Base-by-base conservation (phyloP, 92 coral and sea anemone genomes). In the Isaurus tuberculatus region DNA sequence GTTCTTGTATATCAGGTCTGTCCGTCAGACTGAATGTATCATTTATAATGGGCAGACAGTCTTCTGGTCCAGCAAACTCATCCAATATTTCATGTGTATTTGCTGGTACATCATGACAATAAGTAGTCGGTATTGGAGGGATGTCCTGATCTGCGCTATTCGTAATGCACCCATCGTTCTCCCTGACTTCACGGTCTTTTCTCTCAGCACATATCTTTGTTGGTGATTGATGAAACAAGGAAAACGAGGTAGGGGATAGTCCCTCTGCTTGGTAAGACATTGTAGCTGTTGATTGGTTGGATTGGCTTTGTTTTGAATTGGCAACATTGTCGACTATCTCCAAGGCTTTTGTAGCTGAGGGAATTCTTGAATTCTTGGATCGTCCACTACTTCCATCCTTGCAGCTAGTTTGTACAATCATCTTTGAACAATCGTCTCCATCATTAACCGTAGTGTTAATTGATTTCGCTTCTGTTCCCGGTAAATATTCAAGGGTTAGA, bases 1-100 rank as follows among this genome's bases (percentile, higher is more conserved):
- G 82, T 36, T 57, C 82, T 61, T 55, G 48, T 57, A 77, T 63
- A 58, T 58, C 82, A 22, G 82, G 82, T 23, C 82, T 77, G 48
- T 77, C 70, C 34, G 20, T 31, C 23, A 77, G 82, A 48, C 82
- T 77, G 82, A 77, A 77, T 30, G 82, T 17, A 9, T 69, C 63
- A 7, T 13, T 58, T 22, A 77, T 77, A 15, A 19, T 23, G 4
- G 82, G 82, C 23, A 77, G 22, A 36, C 51, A 25, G 16, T 77
- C 82, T 20, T 57, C 51, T 23, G 82, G 69, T 2, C 69, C 53
- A 22, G 82, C 82, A 64, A 55, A 55, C 70, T 77, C 82, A 28
- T 77, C 82, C 25, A 77, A 22, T 55, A 77, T 75, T 34, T 48
- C 57, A 48, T 48, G 57, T 16, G 11, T 48, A 6, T 48, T 48